A percentile compares a stretch with the other conserved stretches of the same genome.
phyloP scores from a whole-genome alignment of 2,888 invertebrate genomes.

The Linnaemya vulpina region DNA sequence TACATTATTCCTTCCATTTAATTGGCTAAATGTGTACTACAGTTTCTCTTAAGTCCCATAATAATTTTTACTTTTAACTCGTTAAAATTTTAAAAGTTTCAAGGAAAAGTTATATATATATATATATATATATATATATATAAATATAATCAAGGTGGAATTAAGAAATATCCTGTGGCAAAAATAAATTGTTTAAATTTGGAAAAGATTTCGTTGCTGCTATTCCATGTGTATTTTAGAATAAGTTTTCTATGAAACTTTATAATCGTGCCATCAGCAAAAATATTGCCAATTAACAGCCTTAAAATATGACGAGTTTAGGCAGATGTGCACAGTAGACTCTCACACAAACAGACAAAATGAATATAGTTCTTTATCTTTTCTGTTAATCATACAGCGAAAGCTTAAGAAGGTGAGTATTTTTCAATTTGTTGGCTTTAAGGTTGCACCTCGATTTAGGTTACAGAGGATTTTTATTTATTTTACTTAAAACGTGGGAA shows the following conservation, averaged over 20 bases:
- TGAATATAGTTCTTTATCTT: not conserved
- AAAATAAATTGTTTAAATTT: conserved; percentile 5
- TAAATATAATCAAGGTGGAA: too few species aligned
- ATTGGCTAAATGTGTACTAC: conserved; percentile 64
- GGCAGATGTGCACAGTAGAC: not conserved
- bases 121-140: too few species aligned
- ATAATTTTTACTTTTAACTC: conserved; percentile 42
- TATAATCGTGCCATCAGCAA: conserved; percentile 16
- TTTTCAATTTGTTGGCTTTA: not conserved
- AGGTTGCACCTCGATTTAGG: not conserved
- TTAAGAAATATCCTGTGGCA: conserved; percentile 28
- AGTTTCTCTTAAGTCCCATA: conserved; percentile 7
- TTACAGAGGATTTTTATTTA: not conserved
- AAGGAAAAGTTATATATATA: not conserved
- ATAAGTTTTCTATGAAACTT: conserved; percentile 16
- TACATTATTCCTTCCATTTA: conserved; percentile 28
- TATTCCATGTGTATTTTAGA: not conserved
- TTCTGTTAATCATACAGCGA: not conserved
- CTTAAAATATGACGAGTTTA: conserved; percentile 3
- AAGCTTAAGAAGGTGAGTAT: not conserved
- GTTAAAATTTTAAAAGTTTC: conserved; percentile 49
- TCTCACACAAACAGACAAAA: not conserved
- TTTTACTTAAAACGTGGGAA: too few species aligned
- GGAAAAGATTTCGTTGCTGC: conserved; percentile 17
- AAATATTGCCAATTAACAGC: conserved; percentile 31